These are phyloP conservation scores for Odontamblyopus rebecca DNA, from an alignment of 2,797 vertebrate genomes.

Conservation along the genomic window DNA sequence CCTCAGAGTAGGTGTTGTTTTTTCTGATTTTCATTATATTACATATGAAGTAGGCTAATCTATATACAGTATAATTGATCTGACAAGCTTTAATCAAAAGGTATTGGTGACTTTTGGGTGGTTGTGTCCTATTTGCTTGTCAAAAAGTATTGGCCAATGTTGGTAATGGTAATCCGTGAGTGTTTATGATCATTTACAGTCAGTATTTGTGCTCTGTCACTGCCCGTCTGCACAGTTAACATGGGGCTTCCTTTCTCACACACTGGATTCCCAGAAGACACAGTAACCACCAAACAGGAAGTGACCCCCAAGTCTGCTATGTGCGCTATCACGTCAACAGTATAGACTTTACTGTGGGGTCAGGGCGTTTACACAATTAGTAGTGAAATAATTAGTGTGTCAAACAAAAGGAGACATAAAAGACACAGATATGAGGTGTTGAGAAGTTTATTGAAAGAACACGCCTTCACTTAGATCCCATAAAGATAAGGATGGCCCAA, in stretches of 20 bases:
- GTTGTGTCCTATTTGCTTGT: not conserved
- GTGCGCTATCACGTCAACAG: not conserved
- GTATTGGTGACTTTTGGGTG: not conserved
- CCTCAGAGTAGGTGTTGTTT: too few relatives aligned
- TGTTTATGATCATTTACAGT: not conserved
- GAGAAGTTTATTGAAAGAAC: too few relatives aligned
- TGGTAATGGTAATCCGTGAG: not conserved
- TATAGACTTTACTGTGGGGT: not conserved
- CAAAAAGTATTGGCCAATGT: not conserved
- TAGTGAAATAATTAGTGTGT: not conserved
- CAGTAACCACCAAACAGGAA: slow-evolving; percentile 1
- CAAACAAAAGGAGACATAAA: too few relatives aligned
- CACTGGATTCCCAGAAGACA: slow-evolving; percentile 8
- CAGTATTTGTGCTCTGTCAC: not conserved
- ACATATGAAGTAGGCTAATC: too few relatives aligned
- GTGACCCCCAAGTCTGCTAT: slow-evolving; percentile 3
- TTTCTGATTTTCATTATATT: too few relatives aligned
- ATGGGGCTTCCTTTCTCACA: slow-evolving; percentile 10
- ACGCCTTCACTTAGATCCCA: too few relatives aligned
- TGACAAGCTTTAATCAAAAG: too few relatives aligned
- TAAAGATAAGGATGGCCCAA: too few relatives aligned
- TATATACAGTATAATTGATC: too few relatives aligned
- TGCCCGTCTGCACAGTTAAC: not conserved
- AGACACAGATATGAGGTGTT: too few relatives aligned
- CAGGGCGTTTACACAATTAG: not conserved